A percentile compares a stretch with the other conserved stretches of the same genome.
Evolutionary conservation across 2,888 invertebrate genomes (phyloP).

Genomic region (Byasa hedistus): DNA sequence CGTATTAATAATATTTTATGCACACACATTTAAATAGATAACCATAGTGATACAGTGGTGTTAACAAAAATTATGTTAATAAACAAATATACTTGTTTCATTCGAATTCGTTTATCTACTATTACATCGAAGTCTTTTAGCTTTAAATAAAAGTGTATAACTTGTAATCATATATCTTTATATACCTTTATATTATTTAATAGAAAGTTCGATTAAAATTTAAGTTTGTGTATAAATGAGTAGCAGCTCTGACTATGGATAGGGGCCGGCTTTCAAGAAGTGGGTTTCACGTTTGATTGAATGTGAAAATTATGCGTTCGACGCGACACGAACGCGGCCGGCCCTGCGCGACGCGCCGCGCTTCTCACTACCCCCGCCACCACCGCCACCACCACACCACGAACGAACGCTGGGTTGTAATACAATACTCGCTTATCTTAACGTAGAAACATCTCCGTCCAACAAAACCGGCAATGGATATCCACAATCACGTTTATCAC

Average conservation of each 20-base stretch:
- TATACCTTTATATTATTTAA: no score
- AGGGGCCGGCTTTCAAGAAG: slow-evolving; percentile 43
- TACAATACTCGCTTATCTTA: slow-evolving; percentile 11
- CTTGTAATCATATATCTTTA: no score
- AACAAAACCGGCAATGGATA: slow-evolving; percentile 13
- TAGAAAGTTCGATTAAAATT: no score
- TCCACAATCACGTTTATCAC: not conserved
- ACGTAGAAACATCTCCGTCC: not conserved
- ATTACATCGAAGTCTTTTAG: no score
- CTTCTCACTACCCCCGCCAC: slow-evolving; percentile 25
- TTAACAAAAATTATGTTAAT: no score
- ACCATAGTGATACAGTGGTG: no score
- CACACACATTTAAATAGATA: no score
- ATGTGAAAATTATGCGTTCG: slow-evolving; percentile 64
- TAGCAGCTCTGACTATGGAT: slow-evolving; percentile 46
- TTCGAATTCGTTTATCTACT: no score
- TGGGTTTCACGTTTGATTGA: slow-evolving; percentile 58
- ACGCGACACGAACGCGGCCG: slow-evolving; percentile 32
- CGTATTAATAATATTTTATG: no score
- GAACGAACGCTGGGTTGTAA: not conserved
- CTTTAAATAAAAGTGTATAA: no score
- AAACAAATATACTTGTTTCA: no score
- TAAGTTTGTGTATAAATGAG: no score
- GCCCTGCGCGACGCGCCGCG: slow-evolving; percentile 25
- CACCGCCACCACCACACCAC: not conserved